Evolutionary conservation across 2,888 invertebrate species (phyloP).

Genomic region (Abrostola tripartita): DNA sequence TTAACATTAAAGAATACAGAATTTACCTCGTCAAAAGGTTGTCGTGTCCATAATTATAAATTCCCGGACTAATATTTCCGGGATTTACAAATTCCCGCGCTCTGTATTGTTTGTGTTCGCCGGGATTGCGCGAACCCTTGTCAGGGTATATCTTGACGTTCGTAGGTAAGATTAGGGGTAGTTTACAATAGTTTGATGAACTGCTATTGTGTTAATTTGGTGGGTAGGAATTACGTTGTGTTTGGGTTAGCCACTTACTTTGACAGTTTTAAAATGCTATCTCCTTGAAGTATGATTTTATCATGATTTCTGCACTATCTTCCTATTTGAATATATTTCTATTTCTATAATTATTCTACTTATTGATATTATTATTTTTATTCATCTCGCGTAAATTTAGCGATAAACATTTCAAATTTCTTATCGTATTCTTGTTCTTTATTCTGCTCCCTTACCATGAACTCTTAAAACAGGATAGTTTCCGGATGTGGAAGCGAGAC

Average conservation of each 20-base stretch:
- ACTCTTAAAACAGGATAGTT: too few relatives aligned
- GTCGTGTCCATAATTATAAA: constrained; percentile 54
- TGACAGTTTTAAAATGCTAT: not conserved
- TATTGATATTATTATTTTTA: too few relatives aligned
- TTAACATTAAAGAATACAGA: constrained; percentile 21
- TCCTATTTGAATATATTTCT: too few relatives aligned
- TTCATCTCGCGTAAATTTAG: too few relatives aligned
- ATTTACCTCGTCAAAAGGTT: constrained; percentile 14
- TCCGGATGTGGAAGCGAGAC: too few relatives aligned
- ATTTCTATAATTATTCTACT: not conserved
- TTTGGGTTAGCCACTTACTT: constrained; percentile 3
- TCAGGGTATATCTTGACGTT: constrained; percentile 57
- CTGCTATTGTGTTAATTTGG: constrained; percentile 44
- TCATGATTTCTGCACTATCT: too few relatives aligned
- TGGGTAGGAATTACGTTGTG: constrained; percentile 14
- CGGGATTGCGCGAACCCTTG: constrained; percentile 57
- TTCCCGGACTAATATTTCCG: constrained; percentile 56
- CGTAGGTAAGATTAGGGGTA: constrained; percentile 37
- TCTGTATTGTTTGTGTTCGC: constrained; percentile 55
- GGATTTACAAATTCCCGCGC: constrained; percentile 46
- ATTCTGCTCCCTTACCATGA: too few relatives aligned
- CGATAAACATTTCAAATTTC: too few relatives aligned
- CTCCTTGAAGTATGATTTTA: not conserved
- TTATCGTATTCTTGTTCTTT: too few relatives aligned
- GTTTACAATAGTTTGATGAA: constrained; percentile 39